Base-by-base conservation (phyloP, 2,888 invertebrate genomes). In the Xiphydria camelus region DNA sequence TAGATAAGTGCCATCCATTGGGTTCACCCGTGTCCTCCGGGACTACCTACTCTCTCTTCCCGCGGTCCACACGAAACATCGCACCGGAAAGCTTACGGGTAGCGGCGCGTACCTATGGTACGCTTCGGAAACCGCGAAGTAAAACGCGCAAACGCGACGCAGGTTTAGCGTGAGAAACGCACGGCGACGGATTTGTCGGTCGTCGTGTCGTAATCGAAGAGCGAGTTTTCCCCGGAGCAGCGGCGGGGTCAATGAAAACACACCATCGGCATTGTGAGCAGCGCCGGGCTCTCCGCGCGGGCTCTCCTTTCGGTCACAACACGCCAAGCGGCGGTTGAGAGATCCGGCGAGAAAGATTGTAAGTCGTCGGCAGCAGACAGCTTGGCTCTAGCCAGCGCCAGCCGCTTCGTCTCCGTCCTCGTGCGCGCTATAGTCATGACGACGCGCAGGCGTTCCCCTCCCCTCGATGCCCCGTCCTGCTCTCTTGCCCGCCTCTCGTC, bases 301-400 rank as follows among this genome's bases (percentile, higher is more conserved):
- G 23, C 7, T 7, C 7, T 7, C n/a, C 15, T 15, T 15, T 18
- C 9, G 34, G 54, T 51, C 49, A 52, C 54, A n/a, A n/a, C n/a
- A 45, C 51, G 60, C 52, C 57, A 29, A 49, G 50, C 45, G 56
- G 55, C 56, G 57, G 53, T 47, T 51, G 42, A 53, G 55, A 64
- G 66, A 63, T 67, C 60, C 62, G 55, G 53, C 56, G 60, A 57
- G 57, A 51, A 51, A 66, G 68, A 68, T 68, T 66, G 64, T 61
- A 61, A 64, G n/a, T 57, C 59, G 57, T 54, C 58, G 54, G 53
- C 58, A 64, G 68, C 70, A 73, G 71, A 73, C 72, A 71, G 73
- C 72, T 68, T 73, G 72, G 71, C 72, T 70, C 70, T 70, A 57
- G 64, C 60, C 37, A 54, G 54, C 62, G 60, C 61, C 61, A 67